phyloP scores from a whole-genome alignment of 2,797 vertebrate species.

The Diceros bicornis region DNA sequence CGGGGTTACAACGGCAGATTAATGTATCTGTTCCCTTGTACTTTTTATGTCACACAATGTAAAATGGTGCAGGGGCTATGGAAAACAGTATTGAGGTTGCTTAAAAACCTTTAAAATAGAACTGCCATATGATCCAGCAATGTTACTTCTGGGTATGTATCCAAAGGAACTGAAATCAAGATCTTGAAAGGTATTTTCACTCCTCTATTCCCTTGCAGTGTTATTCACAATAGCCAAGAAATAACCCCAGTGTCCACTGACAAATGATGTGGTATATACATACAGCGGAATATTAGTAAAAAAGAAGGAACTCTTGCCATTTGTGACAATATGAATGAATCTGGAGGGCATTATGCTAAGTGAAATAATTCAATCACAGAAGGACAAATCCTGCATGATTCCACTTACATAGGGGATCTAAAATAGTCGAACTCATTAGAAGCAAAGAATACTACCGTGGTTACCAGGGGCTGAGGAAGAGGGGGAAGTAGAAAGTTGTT shows the following conservation, averaged over 20 bases:
- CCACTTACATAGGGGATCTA: not conserved
- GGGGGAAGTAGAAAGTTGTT: not conserved
- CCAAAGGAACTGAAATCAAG: not conserved
- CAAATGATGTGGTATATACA: not conserved
- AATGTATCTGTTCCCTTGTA: not conserved
- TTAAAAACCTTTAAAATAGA: not conserved
- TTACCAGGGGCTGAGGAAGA: not conserved
- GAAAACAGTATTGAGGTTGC: not conserved
- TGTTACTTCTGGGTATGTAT: not conserved
- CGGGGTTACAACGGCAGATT: not conserved
- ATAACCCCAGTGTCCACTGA: not conserved
- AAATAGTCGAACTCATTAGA: not conserved
- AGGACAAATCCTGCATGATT: not conserved
- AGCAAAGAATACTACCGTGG: not conserved
- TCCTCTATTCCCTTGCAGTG: not conserved
- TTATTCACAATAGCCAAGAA: not conserved
- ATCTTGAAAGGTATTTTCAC: not conserved
- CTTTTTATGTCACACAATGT: not conserved
- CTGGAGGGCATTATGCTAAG: not conserved
- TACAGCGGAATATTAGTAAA: not conserved
- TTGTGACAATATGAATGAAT: not conserved
- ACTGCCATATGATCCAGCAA: not conserved
- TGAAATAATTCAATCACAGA: not conserved
- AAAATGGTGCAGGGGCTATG: not conserved
- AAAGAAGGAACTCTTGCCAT: no score